Evolutionary conservation across 2,113 vertebrate species (phyloP).

Genomic region (Nestor notabilis): DNA sequence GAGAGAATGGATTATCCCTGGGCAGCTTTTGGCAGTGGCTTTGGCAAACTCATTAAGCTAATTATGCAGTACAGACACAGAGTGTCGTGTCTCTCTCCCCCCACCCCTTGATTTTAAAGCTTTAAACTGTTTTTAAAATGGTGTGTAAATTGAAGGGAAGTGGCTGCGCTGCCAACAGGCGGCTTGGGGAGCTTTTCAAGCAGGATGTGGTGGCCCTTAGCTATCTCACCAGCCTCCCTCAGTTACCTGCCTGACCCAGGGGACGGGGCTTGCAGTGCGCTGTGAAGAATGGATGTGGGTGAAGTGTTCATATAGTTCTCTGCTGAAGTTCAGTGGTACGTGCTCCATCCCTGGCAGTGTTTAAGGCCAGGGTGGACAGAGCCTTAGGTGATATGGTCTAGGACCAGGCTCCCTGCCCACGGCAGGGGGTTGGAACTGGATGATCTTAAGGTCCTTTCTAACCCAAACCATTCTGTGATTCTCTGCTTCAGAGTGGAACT

Average conservation of each 20-base stretch:
- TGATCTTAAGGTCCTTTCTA: neutral
- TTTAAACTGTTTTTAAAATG: constrained; percentile 58
- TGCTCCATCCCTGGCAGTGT: neutral
- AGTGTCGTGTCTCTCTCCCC: constrained; percentile 45
- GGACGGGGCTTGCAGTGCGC: neutral
- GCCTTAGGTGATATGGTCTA: neutral
- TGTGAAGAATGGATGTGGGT: neutral
- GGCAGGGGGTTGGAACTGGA: neutral
- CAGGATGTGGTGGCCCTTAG: constrained; percentile 55
- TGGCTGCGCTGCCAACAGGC: constrained; percentile 32
- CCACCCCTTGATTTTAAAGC: constrained; percentile 68
- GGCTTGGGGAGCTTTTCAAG: constrained; percentile 9
- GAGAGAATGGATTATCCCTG: constrained; percentile 82
- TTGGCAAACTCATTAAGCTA: constrained; percentile 84
- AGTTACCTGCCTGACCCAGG: constrained; percentile 29
- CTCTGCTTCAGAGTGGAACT: neutral
- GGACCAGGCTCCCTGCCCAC: neutral
- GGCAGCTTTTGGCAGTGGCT: constrained; percentile 84
- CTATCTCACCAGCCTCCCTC: neutral
- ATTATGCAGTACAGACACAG: constrained; percentile 81
- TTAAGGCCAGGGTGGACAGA: neutral
- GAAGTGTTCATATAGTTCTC: neutral
- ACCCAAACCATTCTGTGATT: neutral
- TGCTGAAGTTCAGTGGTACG: neutral
- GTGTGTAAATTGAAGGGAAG: constrained; percentile 60